Conservation (phyloP, 2,888 invertebrate genomes). For the Melieria picta region DNA sequence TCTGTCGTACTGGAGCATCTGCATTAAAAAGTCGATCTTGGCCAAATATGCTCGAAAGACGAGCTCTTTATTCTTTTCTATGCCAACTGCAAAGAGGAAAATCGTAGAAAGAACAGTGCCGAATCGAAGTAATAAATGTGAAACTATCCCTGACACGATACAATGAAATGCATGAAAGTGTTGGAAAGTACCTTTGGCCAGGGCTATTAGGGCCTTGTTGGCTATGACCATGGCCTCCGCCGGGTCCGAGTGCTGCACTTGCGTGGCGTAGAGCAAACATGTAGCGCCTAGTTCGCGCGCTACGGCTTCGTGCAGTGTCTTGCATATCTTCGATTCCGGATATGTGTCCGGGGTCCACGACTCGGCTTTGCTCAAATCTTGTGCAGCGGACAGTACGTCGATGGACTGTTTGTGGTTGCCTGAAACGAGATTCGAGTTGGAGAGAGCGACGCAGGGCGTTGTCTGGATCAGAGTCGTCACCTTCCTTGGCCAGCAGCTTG, state of each 20-base stretch:
- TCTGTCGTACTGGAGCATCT: conserved; percentile 10
- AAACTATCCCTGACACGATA: no score
- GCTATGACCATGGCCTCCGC: no score
- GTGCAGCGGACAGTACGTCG: no score
- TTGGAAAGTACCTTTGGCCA: conserved; percentile 7
- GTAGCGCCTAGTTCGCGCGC: conserved; percentile 4
- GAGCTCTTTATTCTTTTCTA: not conserved
- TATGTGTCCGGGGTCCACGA: conserved; percentile 13
- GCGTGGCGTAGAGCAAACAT: conserved; percentile 12
- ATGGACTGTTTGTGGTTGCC: no score
- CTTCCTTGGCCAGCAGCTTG: no score
- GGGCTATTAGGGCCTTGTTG: conserved; percentile 17
- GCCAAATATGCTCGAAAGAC: conserved; percentile 14
- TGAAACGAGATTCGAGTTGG: no score
- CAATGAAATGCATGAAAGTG: no score
- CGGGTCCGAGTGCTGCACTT: not conserved
- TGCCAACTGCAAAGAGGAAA: conserved; percentile 14
- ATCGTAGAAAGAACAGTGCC: no score
- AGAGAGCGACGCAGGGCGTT: no score
- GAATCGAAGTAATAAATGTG: no score
- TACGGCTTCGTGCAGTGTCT: conserved; percentile 16
- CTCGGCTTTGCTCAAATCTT: not conserved
- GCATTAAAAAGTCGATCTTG: conserved; percentile 15
- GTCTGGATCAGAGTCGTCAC: no score
- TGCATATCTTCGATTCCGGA: conserved; percentile 11